Evolutionary conservation across 2,888 invertebrate genomes (phyloP), one percentile per base, ranked within the genome.

Genomic region (Sarcophaga carnaria): DNA sequence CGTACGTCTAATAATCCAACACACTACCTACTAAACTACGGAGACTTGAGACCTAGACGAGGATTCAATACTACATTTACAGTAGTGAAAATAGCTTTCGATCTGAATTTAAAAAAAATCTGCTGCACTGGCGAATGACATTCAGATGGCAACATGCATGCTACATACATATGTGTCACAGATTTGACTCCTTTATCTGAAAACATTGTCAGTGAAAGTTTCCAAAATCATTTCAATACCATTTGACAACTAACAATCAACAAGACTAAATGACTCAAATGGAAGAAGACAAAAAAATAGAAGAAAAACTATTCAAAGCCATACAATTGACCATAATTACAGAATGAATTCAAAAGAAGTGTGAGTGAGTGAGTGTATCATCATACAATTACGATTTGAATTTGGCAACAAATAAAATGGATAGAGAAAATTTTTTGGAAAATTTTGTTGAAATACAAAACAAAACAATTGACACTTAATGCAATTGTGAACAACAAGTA

Each of bases 381-480:
- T 37, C 69, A 83, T 63, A 63, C 67, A 76, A 67, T 71, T 76
- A 67, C 76, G 45, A 76, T 54, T 54, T 54, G 0, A 76, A 8
- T 75, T 74, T 69, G 75, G 49, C 82, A 79, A 76, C 67, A 71
- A 60, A 79, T 37, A 75, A 49, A n/a, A 4, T 12, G 66, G 11
- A 4, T 12, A 60, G 11, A 63, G 17, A 17, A 76, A 71, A 54
- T 64, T 47, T 49, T 49, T 64, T 37, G 6, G 49, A 69, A 77
- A 60, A 27, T 37, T 71, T 66, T 27, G 20, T 59, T 63, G 12
- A 64, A 49, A 69, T 22, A 59, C 69, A 5, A 37, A 37, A 37
- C 37, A 80, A 86, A 86, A 86, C 86, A 86, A 86, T 86, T 86
- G 86, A 81, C 86, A 87, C 83, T 87, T 79, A 83, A 87, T 84